Conservation (phyloP, 35 echinoderm and acorn worm genomes). For the Diadema setosum region DNA sequence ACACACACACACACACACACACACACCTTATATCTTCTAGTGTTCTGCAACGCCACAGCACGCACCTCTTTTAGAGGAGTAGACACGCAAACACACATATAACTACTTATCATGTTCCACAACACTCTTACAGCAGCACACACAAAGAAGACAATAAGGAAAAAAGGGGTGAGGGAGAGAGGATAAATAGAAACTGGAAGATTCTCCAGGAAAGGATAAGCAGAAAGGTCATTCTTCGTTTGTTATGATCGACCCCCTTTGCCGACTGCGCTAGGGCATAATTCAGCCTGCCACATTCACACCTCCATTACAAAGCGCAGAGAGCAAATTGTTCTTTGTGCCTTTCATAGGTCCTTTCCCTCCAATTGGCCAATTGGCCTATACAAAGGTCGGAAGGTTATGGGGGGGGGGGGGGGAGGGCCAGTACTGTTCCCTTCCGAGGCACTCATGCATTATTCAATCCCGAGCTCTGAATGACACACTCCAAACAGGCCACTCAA, state of each 20-base stretch:
- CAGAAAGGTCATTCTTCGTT: slow-evolving; percentile 10
- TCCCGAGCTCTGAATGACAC: slow-evolving; percentile 10
- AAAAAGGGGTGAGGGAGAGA: too few species aligned
- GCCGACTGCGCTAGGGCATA: not conserved
- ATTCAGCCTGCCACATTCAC: not conserved
- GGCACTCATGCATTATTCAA: slow-evolving; percentile 31
- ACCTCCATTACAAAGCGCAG: not conserved
- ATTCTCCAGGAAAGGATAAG: not conserved
- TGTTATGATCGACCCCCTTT: not conserved
- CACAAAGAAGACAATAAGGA: too few species aligned
- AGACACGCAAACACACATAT: too few species aligned
- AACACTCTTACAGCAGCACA: too few species aligned
- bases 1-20: too few species aligned
- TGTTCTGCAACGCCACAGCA: too few species aligned
- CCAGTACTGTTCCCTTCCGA: not conserved
- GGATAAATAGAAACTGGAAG: too few species aligned
- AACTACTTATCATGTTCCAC: not conserved
- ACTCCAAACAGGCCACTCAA: slow-evolving; percentile 20
- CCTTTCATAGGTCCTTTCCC: not conserved
- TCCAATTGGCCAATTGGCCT: slow-evolving; percentile 27
- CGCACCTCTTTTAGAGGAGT: too few species aligned
- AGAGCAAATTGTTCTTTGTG: slow-evolving; percentile 8
- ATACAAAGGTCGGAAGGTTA: slow-evolving; percentile 21
- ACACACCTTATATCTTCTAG: too few species aligned
- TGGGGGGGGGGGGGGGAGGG: too few species aligned